Base-by-base conservation (phyloP, 2,888 invertebrate genomes). In the Cerceris rybyensis region DNA sequence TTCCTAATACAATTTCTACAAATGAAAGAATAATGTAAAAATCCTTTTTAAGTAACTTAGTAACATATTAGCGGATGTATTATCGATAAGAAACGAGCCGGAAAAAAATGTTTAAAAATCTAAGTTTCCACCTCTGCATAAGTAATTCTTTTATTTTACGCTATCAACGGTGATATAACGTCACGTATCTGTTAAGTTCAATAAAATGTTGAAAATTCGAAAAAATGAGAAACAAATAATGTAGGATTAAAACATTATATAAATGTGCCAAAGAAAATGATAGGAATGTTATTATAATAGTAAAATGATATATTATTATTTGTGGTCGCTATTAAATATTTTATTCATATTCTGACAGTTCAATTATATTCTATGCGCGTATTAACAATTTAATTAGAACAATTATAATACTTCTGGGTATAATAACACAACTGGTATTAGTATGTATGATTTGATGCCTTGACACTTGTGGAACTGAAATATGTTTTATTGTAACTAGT, bases 211-310 rank as follows among this genome's bases (percentile, higher is more conserved):
- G n/a, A n/a, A n/a, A 50, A 11, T n/a, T n/a, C 6, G 1, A 50
- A 50, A 57, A 61, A 50, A 14, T 61, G 16, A 17, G 49, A 64
- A 65, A 67, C 16, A 55, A 42, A 49, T 54, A 52, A 65, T 72
- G 50, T 50, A 71, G 41, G n/a, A 49, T 70, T 43, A 70, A 75
- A 55, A 68, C 59, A 61, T 66, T 14, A 64, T 70, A 63, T 43
- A 64, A 58, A 75, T 69, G 80, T 80, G 80, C 80, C 80, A 75
- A 80, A 79, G 71, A 71, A 68, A 55, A 42, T n/a, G 41, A 71
- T 52, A 65, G 17, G 42, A 68, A 67, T 28, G 42, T 74, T 68
- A 68, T 67, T 70, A 59, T 67, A 64, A n/a, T 60, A 67, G 17
- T 75, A 52, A 68, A 28, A 28, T 28, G 28, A 64, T 16, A 76